Evolutionary conservation across 2,113 vertebrate species (phyloP), one percentile per base, ranked within the genome.

Genomic region (Pleuronectes platessa): DNA sequence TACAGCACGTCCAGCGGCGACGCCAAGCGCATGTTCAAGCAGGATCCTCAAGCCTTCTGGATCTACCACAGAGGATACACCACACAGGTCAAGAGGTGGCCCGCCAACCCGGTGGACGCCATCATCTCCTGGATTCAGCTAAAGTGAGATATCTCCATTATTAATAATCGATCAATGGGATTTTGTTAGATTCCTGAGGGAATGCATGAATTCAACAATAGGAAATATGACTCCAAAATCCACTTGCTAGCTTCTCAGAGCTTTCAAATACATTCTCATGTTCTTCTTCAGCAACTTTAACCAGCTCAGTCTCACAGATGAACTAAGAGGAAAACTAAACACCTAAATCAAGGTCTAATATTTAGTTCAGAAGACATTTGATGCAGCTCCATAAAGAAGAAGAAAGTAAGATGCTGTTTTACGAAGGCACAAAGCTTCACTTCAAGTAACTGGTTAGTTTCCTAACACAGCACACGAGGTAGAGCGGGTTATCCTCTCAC

Each of bases 31-130:
- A 95, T 99, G 81, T 97, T 99, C 83, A 86, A 76, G 15, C 90
- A 91, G 68, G 97, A 98, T 74, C 96, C 95, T 0, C 79, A 95
- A 4, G 95, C 96, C 3, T 97, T 97, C 35, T 61, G 83, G 2
- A 64, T 97, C 7, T 99, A 99, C 74, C 98, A 99, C 90, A 93
- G 81, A 0, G 98, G 98, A 49, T 99, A 97, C 80, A 95, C 95
- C 0, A 93, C 78, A 3, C 97, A 99, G 82, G 93, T 98, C 17
- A 91, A 92, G 61, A 93, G 91, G 58, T 98, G 98, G 98, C 97
- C 97, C 0, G 35, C 91, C 66, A 96, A 95, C 21, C 98, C 98
- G 0, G 93, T 98, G 74, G 92, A 96, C 3, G 72, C 79, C 24
- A 96, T 99, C 31, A 91, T 96, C 68, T 83, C 82, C 0, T 96